These are phyloP conservation scores for Argyresthia albistria DNA, from an alignment of 2,888 invertebrate genomes.

Conservation along the genomic window DNA sequence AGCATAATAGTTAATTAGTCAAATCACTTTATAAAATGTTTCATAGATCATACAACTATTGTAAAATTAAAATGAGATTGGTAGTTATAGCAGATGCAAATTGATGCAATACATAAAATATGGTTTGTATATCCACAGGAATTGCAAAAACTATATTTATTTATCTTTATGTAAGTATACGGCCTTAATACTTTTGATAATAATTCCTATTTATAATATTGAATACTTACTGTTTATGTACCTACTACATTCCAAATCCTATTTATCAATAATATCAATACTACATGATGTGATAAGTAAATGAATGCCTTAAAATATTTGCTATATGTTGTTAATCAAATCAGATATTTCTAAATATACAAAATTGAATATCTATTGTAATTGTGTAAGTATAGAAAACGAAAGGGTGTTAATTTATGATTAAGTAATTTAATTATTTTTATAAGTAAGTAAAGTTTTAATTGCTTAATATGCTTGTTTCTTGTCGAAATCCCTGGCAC, in stretches of 20 bases:
- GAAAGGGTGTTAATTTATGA: slow-evolving; percentile 35
- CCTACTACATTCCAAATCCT: background rate
- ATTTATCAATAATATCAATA: background rate
- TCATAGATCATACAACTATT: slow-evolving; percentile 20
- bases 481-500: background rate
- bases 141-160: background rate
- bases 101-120: background rate
- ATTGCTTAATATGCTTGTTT: slow-evolving; percentile 11
- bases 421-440: slow-evolving; percentile 26
- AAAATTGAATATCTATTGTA: slow-evolving; percentile 13
- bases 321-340: background rate
- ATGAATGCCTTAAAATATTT: background rate
- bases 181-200: background rate
- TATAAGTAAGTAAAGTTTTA: slow-evolving; percentile 28
- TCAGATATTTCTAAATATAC: slow-evolving; percentile 18
- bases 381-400: slow-evolving; percentile 21
- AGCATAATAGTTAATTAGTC: slow-evolving; percentile 60
- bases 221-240: background rate
- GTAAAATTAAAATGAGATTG: background rate
- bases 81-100: background rate
- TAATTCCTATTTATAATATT: background rate
- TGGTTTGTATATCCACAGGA: background rate
- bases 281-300: background rate
- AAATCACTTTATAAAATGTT: slow-evolving; percentile 35
- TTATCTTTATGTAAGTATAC: background rate